phyloP scores from a whole-genome alignment of 2,888 invertebrate genomes.

The Agrilus cyanescens region DNA sequence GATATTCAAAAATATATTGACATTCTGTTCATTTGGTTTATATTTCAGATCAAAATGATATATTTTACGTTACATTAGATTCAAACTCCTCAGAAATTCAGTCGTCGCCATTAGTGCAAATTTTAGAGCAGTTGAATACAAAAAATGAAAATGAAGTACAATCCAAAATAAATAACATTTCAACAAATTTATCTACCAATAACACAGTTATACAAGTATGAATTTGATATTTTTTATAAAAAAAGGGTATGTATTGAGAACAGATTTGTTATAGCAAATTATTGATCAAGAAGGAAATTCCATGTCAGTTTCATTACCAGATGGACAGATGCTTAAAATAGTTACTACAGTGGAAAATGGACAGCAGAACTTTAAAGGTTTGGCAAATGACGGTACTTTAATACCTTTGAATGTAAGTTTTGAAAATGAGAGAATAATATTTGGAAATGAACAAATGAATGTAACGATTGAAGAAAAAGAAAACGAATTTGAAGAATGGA shows the following conservation, averaged over 20 bases:
- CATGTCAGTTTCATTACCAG: slow-evolving; percentile 53
- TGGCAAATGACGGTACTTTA: slow-evolving; percentile 36
- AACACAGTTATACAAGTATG: background rate
- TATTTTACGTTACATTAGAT: slow-evolving; percentile 39
- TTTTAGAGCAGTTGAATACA: slow-evolving; percentile 17
- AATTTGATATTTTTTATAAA: background rate
- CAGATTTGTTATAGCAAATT: slow-evolving; percentile 35
- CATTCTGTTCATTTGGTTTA: background rate
- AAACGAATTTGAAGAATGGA: too few species aligned
- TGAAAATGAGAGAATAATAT: slow-evolving; percentile 21
- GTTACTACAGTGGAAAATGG: slow-evolving; percentile 44
- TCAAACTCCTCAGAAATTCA: slow-evolving; percentile 30
- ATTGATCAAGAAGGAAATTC: slow-evolving; percentile 59
- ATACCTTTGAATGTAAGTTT: slow-evolving; percentile 30
- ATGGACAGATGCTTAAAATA: slow-evolving; percentile 53
- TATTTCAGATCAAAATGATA: slow-evolving; percentile 31
- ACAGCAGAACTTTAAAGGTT: slow-evolving; percentile 35
- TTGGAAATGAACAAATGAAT: too few species aligned
- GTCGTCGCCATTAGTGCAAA: slow-evolving; percentile 30
- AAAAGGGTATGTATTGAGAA: background rate
- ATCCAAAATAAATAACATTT: background rate
- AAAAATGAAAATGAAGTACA: background rate
- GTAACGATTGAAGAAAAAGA: too few species aligned
- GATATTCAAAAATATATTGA: background rate
- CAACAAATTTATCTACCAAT: background rate